Base-by-base conservation (phyloP, 2,888 invertebrate species). In the Siphonodentalium dalli region DNA sequence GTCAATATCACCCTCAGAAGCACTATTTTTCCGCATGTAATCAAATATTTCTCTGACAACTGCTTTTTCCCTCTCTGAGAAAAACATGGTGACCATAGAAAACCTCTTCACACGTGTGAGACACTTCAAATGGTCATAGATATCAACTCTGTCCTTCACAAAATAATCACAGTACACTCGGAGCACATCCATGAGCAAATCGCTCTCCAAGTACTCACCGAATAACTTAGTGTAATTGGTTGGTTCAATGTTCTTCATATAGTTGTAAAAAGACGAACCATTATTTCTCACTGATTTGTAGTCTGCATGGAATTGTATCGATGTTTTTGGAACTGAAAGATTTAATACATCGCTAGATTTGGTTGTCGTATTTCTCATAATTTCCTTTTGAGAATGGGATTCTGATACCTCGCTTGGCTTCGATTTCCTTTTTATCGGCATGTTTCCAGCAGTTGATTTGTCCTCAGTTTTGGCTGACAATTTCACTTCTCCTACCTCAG, bases 271-370 rank as follows among this genome's bases (percentile, higher is more conserved):
- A 7, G 65, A 53, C 11, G 69, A 59, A 5, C 55, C 48, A 28
- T 73, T 61, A 43, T 66, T 61, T 47, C 72, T 77, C 20, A 79
- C 54, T 20, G 59, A 44, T 57, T 73, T 74, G 64, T 72, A 79
- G 47, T 77, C 75, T 29, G 72, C 54, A 51, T 77, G 77, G 44
- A 79, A 78, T 60, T 79, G 77, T 33, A 66, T 73, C 1, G 79
- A 75, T 33, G 68, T 68, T 27, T 63, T 54, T 26, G 74, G 75
- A 6, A 66, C 54, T 20, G 60, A 26, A 21, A 52, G n/a, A n/a
- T n/a, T n/a, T n/a, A n/a, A n/a, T n/a, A n/a, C n/a, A n/a, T n/a
- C n/a, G n/a, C n/a, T n/a, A n/a, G n/a, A n/a, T n/a, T n/a, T n/a
- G n/a, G n/a, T n/a, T n/a, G n/a, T n/a, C n/a, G n/a, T n/a, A n/a